A percentile compares a stretch with the other conserved stretches of the same genome.
Conservation (phyloP, 2,888 invertebrate genomes). For the Sturmia bella region DNA sequence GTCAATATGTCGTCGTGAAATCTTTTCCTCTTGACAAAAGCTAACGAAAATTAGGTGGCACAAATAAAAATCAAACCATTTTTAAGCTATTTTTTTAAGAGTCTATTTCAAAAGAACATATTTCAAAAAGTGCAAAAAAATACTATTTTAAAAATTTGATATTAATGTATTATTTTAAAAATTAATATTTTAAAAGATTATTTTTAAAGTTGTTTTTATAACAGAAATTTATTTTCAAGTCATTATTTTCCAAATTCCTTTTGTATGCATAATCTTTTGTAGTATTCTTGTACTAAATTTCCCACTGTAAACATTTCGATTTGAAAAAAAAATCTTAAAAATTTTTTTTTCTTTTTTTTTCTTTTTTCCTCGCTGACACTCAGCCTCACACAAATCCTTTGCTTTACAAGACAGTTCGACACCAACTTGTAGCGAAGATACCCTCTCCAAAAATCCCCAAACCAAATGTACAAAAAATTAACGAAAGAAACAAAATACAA, state of each 20-base stretch:
- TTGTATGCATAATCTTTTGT: too few species aligned
- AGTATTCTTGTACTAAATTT: not conserved
- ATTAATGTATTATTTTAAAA: not conserved
- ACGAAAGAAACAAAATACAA: not conserved
- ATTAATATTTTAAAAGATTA: not conserved
- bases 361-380: conserved; percentile 54
- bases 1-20: too few species aligned
- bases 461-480: conserved; percentile 2
- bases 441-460: conserved; percentile 41
- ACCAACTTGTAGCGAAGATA: conserved; percentile 63
- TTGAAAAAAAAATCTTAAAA: conserved; percentile 5
- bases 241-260: too few species aligned
- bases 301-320: conserved; percentile 3
- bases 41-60: too few species aligned
- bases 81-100: not conserved
- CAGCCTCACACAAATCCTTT: conserved; percentile 70
- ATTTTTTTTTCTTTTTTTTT: conserved; percentile 16
- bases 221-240: not conserved
- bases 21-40: too few species aligned
- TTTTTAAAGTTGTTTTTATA: not conserved
- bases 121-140: too few species aligned
- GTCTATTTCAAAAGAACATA: too few species aligned
- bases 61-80: not conserved
- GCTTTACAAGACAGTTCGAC: conserved; percentile 72
- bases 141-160: not conserved